Percentiles rank a stretch among this genome's conserved stretches.
Conservation (phyloP, 2,797 vertebrate species). For the Octomys mimax region DNA sequence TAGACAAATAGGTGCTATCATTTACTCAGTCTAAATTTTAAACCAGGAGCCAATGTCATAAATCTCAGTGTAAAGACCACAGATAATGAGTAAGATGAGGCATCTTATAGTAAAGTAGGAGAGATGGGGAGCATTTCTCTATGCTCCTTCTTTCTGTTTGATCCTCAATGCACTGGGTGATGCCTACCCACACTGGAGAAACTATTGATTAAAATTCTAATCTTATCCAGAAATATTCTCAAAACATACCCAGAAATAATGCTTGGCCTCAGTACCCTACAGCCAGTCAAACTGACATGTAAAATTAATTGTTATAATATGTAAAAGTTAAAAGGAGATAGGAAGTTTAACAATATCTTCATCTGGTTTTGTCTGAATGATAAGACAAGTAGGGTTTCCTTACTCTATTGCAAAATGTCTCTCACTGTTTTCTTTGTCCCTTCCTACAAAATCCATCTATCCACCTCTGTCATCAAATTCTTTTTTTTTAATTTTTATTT, state of each 20-base stretch:
- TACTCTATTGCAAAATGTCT: neutral
- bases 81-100: neutral
- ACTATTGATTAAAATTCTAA: neutral
- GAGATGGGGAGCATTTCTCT: neutral
- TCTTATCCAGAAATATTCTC: neutral
- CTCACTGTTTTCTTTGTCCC: neutral
- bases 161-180: neutral
- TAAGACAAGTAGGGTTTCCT: neutral
- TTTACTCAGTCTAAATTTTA: neutral
- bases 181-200: neutral
- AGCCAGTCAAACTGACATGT: neutral
- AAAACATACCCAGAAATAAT: neutral
- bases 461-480: neutral
- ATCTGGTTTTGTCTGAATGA: neutral
- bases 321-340: neutral
- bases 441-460: neutral
- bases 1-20: neutral
- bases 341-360: neutral
- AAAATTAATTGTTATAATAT: neutral
- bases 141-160: neutral
- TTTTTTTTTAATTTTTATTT: neutral
- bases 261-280: too few species aligned
- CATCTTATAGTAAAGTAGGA: neutral
- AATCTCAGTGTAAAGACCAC: neutral
- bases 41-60: neutral